These are phyloP conservation scores for Dromas ardeola DNA, from an alignment of 2,113 vertebrate genomes.

Conservation along the genomic window DNA sequence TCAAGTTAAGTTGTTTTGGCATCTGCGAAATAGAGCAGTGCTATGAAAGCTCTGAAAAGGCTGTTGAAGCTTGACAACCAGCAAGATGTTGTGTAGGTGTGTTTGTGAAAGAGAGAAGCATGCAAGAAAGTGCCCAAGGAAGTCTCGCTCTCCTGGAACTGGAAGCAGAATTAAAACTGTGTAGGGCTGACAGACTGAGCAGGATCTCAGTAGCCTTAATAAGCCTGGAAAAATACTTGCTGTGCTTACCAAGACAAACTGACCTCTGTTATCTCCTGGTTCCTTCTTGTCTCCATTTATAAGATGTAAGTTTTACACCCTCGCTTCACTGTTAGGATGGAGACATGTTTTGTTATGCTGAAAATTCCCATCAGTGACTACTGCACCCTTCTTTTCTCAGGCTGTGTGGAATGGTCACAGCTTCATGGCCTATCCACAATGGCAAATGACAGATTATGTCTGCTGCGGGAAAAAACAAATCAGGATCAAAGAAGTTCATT, in stretches of 20 bases:
- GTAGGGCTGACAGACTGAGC: background rate
- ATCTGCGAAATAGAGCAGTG: background rate
- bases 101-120: slow-evolving; percentile 26
- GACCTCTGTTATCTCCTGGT: background rate
- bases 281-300: background rate
- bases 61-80: background rate
- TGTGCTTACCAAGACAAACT: background rate
- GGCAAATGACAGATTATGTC: background rate
- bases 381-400: background rate
- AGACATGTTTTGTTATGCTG: background rate
- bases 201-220: background rate
- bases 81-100: slow-evolving; percentile 61
- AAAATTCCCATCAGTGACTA: background rate
- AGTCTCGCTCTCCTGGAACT: background rate
- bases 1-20: slow-evolving; percentile 46
- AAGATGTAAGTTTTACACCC: background rate
- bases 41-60: slow-evolving; percentile 22
- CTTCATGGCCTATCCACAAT: background rate
- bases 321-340: background rate
- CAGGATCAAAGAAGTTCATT: background rate
- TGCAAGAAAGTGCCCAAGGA: slow-evolving; percentile 8
- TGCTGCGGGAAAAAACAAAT: background rate
- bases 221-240: background rate
- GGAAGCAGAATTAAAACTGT: background rate
- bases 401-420: background rate